These are phyloP conservation scores for Ganaspis sp. DNA, from an alignment of 1,140 invertebrate genomes.

Conservation along the genomic window DNA sequence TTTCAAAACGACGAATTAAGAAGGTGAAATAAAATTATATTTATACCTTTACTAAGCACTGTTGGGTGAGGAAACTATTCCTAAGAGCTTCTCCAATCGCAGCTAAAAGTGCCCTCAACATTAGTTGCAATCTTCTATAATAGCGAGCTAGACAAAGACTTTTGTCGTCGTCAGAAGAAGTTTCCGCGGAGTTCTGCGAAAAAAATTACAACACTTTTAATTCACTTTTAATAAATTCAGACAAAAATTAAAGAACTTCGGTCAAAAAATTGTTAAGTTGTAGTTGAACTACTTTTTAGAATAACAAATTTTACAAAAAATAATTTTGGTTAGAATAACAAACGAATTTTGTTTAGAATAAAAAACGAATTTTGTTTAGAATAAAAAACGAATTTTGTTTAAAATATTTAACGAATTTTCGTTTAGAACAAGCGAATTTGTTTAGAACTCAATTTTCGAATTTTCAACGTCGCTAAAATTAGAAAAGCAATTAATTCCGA, in stretches of 20 bases:
- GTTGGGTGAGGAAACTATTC: slow-evolving; percentile 89
- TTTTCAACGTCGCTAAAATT: slow-evolving; percentile 1
- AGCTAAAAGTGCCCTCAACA: slow-evolving; percentile 90
- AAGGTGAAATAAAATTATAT: neutral
- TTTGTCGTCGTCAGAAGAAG: slow-evolving; percentile 74
- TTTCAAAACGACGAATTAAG: slow-evolving; percentile 2
- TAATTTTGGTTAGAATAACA: too few species aligned
- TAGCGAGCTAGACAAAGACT: slow-evolving; percentile 82
- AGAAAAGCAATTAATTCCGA: slow-evolving; percentile 54
- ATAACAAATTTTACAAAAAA: too few species aligned
- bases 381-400: too few species aligned
- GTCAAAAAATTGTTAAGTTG: too few species aligned
- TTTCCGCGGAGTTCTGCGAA: slow-evolving; percentile 74
- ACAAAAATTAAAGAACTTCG: too few species aligned
- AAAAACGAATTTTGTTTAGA: too few species aligned
- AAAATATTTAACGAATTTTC: too few species aligned
- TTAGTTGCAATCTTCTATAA: slow-evolving; percentile 87
- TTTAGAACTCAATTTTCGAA: slow-evolving; percentile 24
- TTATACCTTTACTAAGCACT: slow-evolving; percentile 86
- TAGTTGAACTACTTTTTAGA: too few species aligned
- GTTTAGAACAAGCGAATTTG: too few species aligned
- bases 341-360: too few species aligned
- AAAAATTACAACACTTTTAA: slow-evolving; percentile 23
- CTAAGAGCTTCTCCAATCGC: slow-evolving; percentile 90
- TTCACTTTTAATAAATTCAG: too few species aligned